These are phyloP conservation scores for Gobiocypris rarus DNA, from an alignment of 2,113 vertebrate species.

Conservation along the genomic window DNA sequence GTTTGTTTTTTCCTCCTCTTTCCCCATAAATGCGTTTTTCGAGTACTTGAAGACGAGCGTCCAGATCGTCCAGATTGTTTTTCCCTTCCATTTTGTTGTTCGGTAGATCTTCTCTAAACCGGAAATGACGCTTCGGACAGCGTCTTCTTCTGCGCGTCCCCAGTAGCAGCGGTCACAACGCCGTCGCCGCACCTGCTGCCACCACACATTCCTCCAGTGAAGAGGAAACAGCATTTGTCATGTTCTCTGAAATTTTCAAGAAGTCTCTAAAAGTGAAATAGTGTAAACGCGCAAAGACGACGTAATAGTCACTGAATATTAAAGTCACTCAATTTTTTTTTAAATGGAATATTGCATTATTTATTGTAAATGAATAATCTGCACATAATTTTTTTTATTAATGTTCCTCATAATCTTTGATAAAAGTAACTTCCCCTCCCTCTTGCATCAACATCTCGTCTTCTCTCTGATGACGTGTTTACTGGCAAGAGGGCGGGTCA, in stretches of 20 bases:
- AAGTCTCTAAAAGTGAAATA: neutral
- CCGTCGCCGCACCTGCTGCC: neutral
- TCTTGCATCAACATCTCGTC: too few species aligned
- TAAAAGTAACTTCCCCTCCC: too few species aligned
- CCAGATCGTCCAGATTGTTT: constrained; percentile 32
- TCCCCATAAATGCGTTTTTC: constrained; percentile 55
- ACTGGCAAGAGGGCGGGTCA: too few species aligned
- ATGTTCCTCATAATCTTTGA: too few species aligned
- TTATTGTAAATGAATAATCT: too few species aligned
- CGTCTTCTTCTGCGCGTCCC: neutral
- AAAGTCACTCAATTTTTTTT: too few species aligned
- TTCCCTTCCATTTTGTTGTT: constrained; percentile 50
- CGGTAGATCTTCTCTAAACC: neutral
- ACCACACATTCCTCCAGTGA: neutral
- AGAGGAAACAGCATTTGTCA: neutral
- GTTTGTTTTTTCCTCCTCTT: constrained; percentile 26
- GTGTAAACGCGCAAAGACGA: neutral
- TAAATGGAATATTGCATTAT: too few species aligned
- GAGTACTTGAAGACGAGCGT: constrained; percentile 48
- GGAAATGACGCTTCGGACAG: constrained; percentile 37
- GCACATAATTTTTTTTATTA: too few species aligned
- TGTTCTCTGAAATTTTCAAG: neutral
- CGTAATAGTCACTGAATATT: too few species aligned
- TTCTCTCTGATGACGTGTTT: too few species aligned
- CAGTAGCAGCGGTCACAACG: neutral